Evolutionary conservation across 2,888 invertebrate species (phyloP).

Genomic region (Sphaerophoria taeniata): DNA sequence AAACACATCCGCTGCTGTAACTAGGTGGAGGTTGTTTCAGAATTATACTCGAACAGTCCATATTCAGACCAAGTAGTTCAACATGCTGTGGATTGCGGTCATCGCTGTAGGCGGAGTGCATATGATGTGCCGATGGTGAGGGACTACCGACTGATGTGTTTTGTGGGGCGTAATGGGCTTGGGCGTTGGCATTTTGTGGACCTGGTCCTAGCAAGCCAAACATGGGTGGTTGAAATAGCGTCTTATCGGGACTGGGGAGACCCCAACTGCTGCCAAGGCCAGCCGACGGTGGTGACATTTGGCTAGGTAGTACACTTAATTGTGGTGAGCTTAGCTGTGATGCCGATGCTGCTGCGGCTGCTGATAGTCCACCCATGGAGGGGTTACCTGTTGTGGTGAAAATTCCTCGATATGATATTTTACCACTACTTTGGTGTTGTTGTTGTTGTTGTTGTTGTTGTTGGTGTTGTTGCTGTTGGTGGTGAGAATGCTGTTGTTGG

Average conservation of each 20-base stretch:
- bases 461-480: constrained; percentile 79
- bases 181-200: constrained; percentile 83
- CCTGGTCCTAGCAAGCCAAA: constrained; percentile 86
- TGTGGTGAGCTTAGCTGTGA: constrained; percentile 81
- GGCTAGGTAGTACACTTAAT: constrained; percentile 81
- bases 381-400: constrained; percentile 88
- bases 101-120: constrained; percentile 80
- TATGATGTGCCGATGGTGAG: constrained; percentile 80
- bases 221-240: constrained; percentile 86
- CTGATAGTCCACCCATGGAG: constrained; percentile 79
- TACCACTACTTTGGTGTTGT: constrained; percentile 83
- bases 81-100: constrained; percentile 83
- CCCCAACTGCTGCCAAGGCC: constrained; percentile 89
- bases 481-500: constrained; percentile 78
- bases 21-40: constrained; percentile 87
- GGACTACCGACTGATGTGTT: constrained; percentile 82
- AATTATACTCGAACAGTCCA: constrained; percentile 85
- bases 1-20: constrained; percentile 85
- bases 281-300: constrained; percentile 85
- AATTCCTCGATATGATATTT: constrained; percentile 87
- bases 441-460: constrained; percentile 82
- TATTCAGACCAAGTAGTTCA: constrained; percentile 85
- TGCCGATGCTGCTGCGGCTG: constrained; percentile 73
- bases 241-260: constrained; percentile 87
- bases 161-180: constrained; percentile 85